phyloP scores from a whole-genome alignment of 2,797 vertebrate species.

The Hemibagrus guttatus region DNA sequence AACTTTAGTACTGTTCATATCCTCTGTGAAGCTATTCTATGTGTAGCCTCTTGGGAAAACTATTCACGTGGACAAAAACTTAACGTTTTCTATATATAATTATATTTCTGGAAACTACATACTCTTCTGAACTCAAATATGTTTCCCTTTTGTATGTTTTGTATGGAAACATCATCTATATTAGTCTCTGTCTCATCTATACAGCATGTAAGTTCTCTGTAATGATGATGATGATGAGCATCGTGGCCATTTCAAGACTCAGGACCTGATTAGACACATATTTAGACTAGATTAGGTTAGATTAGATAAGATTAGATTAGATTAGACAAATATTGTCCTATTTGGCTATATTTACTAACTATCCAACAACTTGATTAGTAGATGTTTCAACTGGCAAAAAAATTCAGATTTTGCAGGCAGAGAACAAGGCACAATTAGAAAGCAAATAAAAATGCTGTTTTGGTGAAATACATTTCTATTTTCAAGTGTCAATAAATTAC shows the following conservation, averaged over 20 bases:
- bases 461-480: not conserved
- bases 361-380: not conserved
- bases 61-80: not conserved
- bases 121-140: not conserved
- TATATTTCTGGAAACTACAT: not conserved
- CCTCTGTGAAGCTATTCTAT: not conserved
- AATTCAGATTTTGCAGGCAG: not conserved
- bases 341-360: not conserved
- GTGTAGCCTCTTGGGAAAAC: not conserved
- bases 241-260: not conserved
- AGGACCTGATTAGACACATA: not conserved
- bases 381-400: not conserved
- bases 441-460: not conserved
- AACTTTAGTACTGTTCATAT: not conserved
- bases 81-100: not conserved
- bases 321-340: not conserved
- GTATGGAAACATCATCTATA: not conserved
- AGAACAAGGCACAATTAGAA: not conserved
- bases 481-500: not conserved
- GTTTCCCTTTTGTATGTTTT: not conserved
- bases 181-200: not conserved
- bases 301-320: too few species aligned
- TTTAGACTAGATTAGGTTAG: too few species aligned
- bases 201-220: not conserved
- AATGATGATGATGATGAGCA: not conserved